phyloP scores from a whole-genome alignment of 2,797 vertebrate genomes.

The Coendou prehensilis region DNA sequence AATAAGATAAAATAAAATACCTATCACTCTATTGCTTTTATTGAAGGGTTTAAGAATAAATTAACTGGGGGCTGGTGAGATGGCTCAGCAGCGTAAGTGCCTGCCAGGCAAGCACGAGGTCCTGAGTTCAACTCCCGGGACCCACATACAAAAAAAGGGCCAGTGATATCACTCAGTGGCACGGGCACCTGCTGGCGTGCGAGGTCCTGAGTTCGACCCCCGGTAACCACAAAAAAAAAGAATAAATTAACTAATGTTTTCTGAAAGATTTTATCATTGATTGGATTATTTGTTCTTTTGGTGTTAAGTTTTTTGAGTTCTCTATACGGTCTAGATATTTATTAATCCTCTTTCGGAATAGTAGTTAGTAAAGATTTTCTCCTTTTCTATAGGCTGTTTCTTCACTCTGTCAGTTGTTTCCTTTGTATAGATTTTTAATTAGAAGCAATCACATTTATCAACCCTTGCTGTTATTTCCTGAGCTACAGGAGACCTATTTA shows the following conservation, averaged over 20 bases:
- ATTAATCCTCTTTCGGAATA: background rate
- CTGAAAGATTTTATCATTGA: background rate
- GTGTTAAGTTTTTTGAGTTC: too few relatives aligned
- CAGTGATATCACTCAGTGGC: too few relatives aligned
- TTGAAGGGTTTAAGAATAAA: background rate
- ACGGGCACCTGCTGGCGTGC: too few relatives aligned
- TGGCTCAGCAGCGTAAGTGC: too few relatives aligned
- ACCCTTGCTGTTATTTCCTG: background rate
- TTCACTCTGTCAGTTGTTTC: background rate
- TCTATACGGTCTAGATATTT: background rate
- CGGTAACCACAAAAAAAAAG: background rate
- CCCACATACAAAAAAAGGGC: too few relatives aligned
- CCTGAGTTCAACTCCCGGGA: too few relatives aligned
- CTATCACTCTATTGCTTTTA: background rate
- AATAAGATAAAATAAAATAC: background rate
- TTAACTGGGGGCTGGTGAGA: background rate
- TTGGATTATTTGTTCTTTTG: background rate
- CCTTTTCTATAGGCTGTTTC: background rate
- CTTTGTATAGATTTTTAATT: background rate
- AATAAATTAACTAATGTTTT: background rate
- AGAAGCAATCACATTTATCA: background rate
- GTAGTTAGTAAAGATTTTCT: background rate
- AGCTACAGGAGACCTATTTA: background rate
- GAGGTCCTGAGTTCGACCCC: too few relatives aligned
- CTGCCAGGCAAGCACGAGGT: too few relatives aligned